Evolutionary conservation across 2,888 invertebrate species (phyloP).

Genomic region (Encarsia formosa): DNA sequence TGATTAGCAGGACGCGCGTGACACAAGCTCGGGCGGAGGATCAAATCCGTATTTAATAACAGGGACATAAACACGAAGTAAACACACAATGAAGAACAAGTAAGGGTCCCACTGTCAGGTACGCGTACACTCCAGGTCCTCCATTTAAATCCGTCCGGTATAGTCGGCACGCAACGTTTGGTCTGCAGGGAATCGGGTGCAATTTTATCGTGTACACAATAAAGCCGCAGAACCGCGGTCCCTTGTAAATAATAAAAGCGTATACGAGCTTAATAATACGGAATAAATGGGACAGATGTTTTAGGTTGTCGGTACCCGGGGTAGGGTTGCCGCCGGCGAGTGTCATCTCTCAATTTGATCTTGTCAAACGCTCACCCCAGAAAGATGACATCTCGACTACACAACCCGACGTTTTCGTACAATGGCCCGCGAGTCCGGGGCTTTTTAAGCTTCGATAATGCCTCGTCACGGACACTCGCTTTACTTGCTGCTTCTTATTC

Average conservation of each 20-base stretch:
- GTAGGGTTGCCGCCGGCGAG: conserved; percentile 20
- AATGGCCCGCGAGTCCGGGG: background rate
- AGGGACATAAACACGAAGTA: too few relatives aligned
- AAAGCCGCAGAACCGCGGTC: conserved; percentile 1
- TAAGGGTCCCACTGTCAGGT: too few relatives aligned
- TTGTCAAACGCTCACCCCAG: conserved; percentile 30
- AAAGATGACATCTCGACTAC: conserved; percentile 36
- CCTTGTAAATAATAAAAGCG: background rate
- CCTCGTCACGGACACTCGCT: conserved; percentile 8
- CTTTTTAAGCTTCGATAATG: conserved; percentile 4
- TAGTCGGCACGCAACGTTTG: too few relatives aligned
- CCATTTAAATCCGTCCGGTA: too few relatives aligned
- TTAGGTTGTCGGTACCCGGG: too few relatives aligned
- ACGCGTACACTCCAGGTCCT: too few relatives aligned
- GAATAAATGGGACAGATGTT: conserved; percentile 32
- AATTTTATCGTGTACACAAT: conserved; percentile 29
- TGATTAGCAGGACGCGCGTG: too few relatives aligned
- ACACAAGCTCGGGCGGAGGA: too few relatives aligned
- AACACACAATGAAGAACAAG: too few relatives aligned
- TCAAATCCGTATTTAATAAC: too few relatives aligned
- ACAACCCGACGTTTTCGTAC: background rate
- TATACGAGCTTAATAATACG: conserved; percentile 32
- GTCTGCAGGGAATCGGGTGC: too few relatives aligned
- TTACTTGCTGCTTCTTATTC: background rate
- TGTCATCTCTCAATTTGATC: conserved; percentile 34